These are phyloP conservation scores for Sipha flava DNA, from an alignment of 1,140 invertebrate species.

Conservation along the genomic window DNA sequence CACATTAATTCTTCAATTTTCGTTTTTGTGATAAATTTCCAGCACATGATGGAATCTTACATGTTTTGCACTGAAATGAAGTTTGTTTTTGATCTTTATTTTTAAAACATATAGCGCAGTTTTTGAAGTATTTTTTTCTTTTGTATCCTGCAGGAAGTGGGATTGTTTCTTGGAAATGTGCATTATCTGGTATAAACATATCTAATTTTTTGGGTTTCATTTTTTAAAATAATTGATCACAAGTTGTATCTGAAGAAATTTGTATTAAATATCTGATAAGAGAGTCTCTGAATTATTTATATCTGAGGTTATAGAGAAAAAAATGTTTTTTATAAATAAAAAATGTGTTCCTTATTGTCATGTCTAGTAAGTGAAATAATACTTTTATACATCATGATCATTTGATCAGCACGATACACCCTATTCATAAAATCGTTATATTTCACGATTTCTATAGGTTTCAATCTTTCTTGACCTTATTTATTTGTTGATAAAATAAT, in stretches of 20 bases:
- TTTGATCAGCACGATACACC: slow-evolving; percentile 42
- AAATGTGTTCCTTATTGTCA: background rate
- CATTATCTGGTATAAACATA: background rate
- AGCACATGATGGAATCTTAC: no score
- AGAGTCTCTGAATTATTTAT: background rate
- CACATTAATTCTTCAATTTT: no score
- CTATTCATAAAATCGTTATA: slow-evolving; percentile 42
- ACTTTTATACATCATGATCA: slow-evolving; percentile 36
- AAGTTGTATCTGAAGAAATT: background rate
- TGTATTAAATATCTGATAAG: background rate
- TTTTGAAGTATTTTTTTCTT: background rate
- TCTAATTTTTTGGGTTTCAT: background rate
- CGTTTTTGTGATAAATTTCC: no score
- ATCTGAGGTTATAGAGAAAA: background rate
- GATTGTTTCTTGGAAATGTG: background rate
- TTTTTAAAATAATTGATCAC: background rate
- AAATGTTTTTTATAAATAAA: slow-evolving; percentile 1
- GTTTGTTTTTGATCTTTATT: background rate
- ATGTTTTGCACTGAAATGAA: background rate
- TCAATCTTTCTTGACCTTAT: slow-evolving; percentile 29
- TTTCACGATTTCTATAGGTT: slow-evolving; percentile 39
- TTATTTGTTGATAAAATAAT: background rate
- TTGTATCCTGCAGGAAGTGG: background rate
- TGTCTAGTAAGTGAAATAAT: slow-evolving; percentile 21
- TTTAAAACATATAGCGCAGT: background rate